phyloP scores from a whole-genome alignment of 2,888 invertebrate genomes.

The Tyria jacobaeae region DNA sequence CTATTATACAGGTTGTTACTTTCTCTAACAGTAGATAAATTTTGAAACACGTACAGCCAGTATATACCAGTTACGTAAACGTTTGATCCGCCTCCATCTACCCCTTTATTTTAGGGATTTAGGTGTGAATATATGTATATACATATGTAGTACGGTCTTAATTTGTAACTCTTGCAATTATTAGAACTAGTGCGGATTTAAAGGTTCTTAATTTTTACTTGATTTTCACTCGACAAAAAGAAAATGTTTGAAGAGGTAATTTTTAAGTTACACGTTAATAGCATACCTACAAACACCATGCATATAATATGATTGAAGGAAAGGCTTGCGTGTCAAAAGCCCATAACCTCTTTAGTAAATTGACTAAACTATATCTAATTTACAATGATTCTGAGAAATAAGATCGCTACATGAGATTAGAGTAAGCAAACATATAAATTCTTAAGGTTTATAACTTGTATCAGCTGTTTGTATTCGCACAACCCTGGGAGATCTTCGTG shows the following conservation, averaged over 20 bases:
- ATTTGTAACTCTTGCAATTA: too few species aligned
- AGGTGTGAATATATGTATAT: too few species aligned
- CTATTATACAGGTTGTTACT: too few species aligned
- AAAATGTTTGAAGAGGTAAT: too few species aligned
- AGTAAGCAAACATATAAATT: neutral
- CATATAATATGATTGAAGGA: neutral
- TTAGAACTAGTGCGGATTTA: too few species aligned
- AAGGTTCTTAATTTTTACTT: neutral
- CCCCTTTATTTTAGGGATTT: too few species aligned
- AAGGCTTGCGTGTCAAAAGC: neutral
- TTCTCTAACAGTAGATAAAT: too few species aligned
- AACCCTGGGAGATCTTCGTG: constrained; percentile 14
- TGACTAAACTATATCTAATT: neutral
- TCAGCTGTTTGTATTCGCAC: neutral
- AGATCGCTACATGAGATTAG: neutral
- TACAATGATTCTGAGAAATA: neutral
- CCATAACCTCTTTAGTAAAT: neutral
- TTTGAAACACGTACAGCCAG: too few species aligned
- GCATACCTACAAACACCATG: neutral
- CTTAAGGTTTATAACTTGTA: neutral
- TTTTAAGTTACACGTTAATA: neutral
- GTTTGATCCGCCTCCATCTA: too few species aligned
- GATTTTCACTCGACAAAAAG: neutral
- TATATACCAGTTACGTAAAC: too few species aligned
- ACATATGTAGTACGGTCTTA: too few species aligned